A percentile compares a stretch with the other conserved stretches of the same genome.
phyloP scores from a whole-genome alignment of 2,797 vertebrate species.

The Coluber constrictor region DNA sequence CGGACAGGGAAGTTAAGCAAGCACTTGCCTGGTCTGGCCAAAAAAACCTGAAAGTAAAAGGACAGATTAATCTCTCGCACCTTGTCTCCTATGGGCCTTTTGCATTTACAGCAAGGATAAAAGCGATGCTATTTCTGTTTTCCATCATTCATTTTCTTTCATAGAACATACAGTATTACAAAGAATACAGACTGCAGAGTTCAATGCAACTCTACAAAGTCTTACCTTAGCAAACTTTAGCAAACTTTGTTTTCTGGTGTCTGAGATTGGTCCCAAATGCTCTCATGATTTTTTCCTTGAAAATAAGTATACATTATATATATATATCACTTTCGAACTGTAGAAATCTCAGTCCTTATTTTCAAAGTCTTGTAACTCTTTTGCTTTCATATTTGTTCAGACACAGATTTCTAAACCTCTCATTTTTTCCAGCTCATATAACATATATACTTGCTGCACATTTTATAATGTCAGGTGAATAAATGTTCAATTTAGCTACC shows the following conservation, averaged over 20 bases:
- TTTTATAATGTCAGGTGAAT: not conserved
- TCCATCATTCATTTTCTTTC: not conserved
- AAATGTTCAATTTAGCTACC: not conserved
- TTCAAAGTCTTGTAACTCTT: not conserved
- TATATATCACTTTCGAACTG: not conserved
- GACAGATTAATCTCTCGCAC: not conserved
- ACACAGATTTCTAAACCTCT: not conserved
- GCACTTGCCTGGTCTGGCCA: not conserved
- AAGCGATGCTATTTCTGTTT: not conserved
- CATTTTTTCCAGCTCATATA: not conserved
- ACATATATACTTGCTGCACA: not conserved
- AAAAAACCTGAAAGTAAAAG: not conserved
- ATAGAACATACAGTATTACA: not conserved
- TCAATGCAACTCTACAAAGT: not conserved
- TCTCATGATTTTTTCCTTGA: constrained; percentile 52
- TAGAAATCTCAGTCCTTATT: not conserved
- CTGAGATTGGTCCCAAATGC: constrained; percentile 47
- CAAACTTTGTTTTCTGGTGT: constrained; percentile 45
- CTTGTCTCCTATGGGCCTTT: not conserved
- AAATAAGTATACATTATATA: not conserved
- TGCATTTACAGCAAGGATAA: not conserved
- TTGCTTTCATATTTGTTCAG: not conserved
- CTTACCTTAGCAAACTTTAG: constrained; percentile 49
- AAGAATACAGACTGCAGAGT: not conserved
- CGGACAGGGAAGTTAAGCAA: not conserved